These are phyloP conservation scores for Acanthis flammea DNA, from an alignment of 2,797 vertebrate species.

Conservation along the genomic window DNA sequence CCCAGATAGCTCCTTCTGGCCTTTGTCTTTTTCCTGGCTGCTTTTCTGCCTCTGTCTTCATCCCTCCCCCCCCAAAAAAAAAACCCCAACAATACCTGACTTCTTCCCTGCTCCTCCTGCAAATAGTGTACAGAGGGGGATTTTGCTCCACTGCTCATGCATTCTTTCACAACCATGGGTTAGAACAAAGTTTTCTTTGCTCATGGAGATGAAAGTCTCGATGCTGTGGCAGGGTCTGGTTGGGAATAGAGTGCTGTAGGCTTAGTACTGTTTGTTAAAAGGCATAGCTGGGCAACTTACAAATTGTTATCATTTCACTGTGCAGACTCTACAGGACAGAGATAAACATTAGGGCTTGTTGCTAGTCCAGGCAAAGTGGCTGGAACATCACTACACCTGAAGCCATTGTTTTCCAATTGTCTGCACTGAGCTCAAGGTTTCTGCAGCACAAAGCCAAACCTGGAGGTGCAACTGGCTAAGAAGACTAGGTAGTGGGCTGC, in stretches of 20 bases:
- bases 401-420: background rate
- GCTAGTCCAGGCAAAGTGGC: background rate
- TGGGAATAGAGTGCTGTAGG: background rate
- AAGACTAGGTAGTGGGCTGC: background rate
- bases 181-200: background rate
- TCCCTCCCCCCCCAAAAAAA: rapidly evolving
- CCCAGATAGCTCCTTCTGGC: background rate
- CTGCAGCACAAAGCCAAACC: background rate
- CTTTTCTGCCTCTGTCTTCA: background rate
- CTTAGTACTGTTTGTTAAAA: background rate
- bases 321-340: background rate
- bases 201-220: background rate
- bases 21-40: background rate
- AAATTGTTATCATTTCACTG: background rate
- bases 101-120: background rate
- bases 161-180: background rate
- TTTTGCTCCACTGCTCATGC: background rate
- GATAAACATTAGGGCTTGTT: background rate
- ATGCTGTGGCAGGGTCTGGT: background rate
- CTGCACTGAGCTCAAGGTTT: background rate
- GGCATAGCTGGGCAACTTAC: background rate
- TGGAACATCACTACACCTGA: background rate
- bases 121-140: background rate
- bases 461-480: background rate
- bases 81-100: background rate